Percentiles rank a stretch among this genome's conserved stretches.
Evolutionary conservation across 2,113 vertebrate genomes (phyloP).

Genomic region (Zapornia atra): DNA sequence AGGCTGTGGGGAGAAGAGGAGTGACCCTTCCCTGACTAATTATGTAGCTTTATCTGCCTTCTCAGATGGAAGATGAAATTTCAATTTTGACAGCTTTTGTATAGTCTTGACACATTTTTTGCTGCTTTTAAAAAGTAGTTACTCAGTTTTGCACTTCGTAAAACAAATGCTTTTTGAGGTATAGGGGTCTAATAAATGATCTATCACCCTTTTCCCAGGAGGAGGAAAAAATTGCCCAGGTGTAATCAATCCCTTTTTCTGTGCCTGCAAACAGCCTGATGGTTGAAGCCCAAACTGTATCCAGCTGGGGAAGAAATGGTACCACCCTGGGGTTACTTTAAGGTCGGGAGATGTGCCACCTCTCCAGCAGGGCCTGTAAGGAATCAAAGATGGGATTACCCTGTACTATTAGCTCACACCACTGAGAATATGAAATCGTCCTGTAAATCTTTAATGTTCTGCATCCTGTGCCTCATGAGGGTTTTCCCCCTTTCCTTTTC

Average conservation of each 20-base stretch:
- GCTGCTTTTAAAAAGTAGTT: background rate
- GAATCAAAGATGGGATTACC: background rate
- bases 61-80: background rate
- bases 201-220: background rate
- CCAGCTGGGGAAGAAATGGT: background rate
- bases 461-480: background rate
- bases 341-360: background rate
- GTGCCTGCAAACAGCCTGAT: background rate
- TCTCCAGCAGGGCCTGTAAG: background rate
- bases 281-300: background rate
- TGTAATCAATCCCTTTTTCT: background rate
- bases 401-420: background rate
- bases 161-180: background rate
- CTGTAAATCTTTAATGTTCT: background rate
- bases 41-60: background rate
- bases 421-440: background rate
- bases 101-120: background rate
- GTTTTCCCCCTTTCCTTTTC: background rate
- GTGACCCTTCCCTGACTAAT: constrained; percentile 6
- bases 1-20: background rate
- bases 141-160: background rate
- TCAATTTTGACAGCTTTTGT: background rate
- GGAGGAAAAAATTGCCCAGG: background rate
- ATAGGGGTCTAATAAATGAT: background rate
- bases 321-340: background rate